Evolutionary conservation across 2,888 invertebrate species (phyloP), one percentile per base, ranked within the genome.

Genomic region (Bombylius major): DNA sequence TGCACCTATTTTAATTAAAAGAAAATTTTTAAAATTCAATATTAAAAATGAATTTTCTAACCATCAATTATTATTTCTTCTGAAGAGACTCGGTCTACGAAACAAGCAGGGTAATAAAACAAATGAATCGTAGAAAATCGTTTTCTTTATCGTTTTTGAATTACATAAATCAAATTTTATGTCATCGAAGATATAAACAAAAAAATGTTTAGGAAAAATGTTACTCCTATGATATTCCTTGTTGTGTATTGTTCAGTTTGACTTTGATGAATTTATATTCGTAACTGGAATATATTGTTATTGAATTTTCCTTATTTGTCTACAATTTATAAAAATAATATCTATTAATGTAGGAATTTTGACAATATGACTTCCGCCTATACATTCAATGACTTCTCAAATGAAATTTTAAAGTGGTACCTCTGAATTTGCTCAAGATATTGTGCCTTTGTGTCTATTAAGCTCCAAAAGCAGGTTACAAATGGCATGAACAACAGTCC

Each of bases 301-400:
- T n/a, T n/a, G n/a, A n/a, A n/a, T n/a, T n/a, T n/a, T n/a, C n/a
- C n/a, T n/a, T n/a, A n/a, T n/a, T n/a, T n/a, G n/a, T n/a, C n/a
- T n/a, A n/a, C n/a, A n/a, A n/a, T n/a, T n/a, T n/a, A n/a, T n/a
- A n/a, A n/a, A n/a, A n/a, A n/a, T n/a, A n/a, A n/a, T n/a, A n/a
- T 14, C 50, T 53, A n/a, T 53, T 53, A 3, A 56, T 50, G 32
- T 56, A 56, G 9, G 56, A 56, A 36, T 45, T 46, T 42, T 53
- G 56, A 13, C 32, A 14, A 51, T 51, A 13, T 45, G 45, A 33
- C 44, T 51, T 32, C 45, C 51, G 13, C 45, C 51, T 32, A 45
- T 52, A 11, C 46, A 52, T n/a, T 46, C 51, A 46, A 52, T 46
- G 32, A 52, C 14, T 31, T 46, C 51, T 46, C 31, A 31, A 51